phyloP scores from a whole-genome alignment of 2,888 invertebrate species.

The Hypercompe scribonia region DNA sequence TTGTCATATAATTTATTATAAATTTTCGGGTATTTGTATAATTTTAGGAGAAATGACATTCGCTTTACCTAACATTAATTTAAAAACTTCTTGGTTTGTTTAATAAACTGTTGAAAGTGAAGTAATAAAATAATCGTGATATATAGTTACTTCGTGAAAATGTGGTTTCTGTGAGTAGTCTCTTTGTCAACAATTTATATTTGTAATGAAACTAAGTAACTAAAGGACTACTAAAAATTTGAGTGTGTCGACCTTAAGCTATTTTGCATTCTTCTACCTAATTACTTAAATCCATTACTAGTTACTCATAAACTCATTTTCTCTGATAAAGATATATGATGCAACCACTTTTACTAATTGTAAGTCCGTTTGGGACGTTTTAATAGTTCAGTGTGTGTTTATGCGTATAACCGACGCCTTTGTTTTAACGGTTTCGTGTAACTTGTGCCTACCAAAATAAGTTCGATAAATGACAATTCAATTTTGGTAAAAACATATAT shows the following conservation, averaged over 20 bases:
- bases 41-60: neutral
- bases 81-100: neutral
- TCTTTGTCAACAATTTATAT: neutral
- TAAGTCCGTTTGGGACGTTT: conserved; percentile 23
- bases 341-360: conserved; percentile 32
- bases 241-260: neutral
- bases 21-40: neutral
- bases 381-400: conserved; percentile 22
- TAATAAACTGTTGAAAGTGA: neutral
- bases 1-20: conserved; percentile 17
- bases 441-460: neutral
- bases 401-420: conserved; percentile 2
- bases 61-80: conserved; percentile 14
- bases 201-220: neutral
- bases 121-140: neutral
- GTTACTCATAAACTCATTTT: conserved; percentile 25
- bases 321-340: conserved; percentile 33
- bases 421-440: conserved; percentile 3
- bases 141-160: neutral
- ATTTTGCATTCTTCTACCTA: neutral
- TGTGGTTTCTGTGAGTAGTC: neutral
- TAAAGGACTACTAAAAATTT: neutral
- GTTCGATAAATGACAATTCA: neutral
- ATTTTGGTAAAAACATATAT: neutral
- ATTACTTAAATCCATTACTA: conserved; percentile 8